These are phyloP conservation scores for Chelidonichthys spinosus DNA, from an alignment of 2,797 vertebrate species.

Conservation along the genomic window DNA sequence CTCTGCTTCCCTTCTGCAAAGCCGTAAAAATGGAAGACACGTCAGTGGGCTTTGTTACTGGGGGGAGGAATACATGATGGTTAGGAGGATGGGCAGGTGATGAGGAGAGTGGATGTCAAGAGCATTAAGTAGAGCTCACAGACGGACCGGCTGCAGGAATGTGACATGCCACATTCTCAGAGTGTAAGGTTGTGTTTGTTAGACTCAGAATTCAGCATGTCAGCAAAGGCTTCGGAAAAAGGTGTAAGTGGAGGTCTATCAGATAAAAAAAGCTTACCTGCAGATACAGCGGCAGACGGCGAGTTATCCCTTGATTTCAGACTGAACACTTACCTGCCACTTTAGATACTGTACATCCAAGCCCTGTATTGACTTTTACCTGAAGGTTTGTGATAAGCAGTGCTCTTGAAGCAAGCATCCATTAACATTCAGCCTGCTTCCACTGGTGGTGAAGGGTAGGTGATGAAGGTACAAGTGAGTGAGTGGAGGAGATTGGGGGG, in stretches of 20 bases:
- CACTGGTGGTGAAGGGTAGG: conserved; percentile 80
- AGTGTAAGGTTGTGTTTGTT: conserved; percentile 72
- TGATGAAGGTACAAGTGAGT: conserved; percentile 81
- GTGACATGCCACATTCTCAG: conserved; percentile 79
- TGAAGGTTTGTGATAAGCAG: conserved; percentile 80
- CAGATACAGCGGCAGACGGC: conserved; percentile 53
- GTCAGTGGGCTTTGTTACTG: conserved; percentile 56
- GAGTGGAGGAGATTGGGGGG: conserved; percentile 73
- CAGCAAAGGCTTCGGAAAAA: conserved; percentile 67
- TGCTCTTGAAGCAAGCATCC: conserved; percentile 80
- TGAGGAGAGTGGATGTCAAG: conserved; percentile 74
- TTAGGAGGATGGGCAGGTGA: conserved; percentile 76
- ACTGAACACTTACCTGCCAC: conserved; percentile 80
- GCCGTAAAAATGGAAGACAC: conserved; percentile 57
- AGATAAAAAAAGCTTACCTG: conserved; percentile 74
- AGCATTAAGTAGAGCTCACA: conserved; percentile 63
- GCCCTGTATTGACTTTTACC: conserved; percentile 77
- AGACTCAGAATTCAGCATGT: conserved; percentile 67
- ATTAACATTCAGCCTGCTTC: conserved; percentile 78
- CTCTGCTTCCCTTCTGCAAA: conserved; percentile 29
- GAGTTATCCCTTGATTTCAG: conserved; percentile 50
- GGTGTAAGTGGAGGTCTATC: conserved; percentile 74
- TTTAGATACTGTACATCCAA: conserved; percentile 49
- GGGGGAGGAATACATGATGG: conserved; percentile 59
- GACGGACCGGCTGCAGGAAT: conserved; percentile 67